Evolutionary conservation across 2,888 invertebrate species (phyloP).

Genomic region (Pterobdella sp.): DNA sequence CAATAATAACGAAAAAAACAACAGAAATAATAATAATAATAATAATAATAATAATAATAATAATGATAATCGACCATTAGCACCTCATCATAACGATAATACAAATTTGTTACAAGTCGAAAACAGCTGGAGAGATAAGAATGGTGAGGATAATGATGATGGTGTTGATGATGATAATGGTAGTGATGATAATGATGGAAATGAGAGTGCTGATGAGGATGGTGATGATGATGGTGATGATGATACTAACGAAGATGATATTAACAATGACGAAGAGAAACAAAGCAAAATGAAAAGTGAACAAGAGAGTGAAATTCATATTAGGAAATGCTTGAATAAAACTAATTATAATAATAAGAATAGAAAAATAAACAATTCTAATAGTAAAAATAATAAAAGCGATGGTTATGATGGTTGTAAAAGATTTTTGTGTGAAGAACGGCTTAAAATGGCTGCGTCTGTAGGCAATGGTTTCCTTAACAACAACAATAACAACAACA

Average conservation of each 20-base stretch:
- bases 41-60: conserved; percentile 5
- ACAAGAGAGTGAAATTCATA: neutral
- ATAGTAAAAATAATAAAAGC: neutral
- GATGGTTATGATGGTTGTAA: neutral
- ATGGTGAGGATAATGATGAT: neutral
- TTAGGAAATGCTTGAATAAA: neutral
- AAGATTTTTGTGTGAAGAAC: neutral
- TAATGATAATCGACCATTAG: neutral
- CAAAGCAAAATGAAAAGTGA: neutral
- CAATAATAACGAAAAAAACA: neutral
- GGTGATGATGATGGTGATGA: neutral
- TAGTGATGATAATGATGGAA: conserved; percentile 30
- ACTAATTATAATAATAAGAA: neutral
- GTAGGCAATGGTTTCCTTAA: neutral
- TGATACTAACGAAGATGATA: neutral
- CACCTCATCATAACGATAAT: neutral
- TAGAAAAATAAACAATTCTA: neutral
- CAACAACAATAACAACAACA: conserved; percentile 2
- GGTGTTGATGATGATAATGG: neutral
- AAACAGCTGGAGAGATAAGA: neutral
- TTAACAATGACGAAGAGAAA: neutral
- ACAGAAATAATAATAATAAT: neutral
- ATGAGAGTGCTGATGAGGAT: neutral
- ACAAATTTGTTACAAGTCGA: neutral
- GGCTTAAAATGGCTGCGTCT: neutral